phyloP scores from a whole-genome alignment of 1,140 invertebrate species.

The Drosophila sproati region DNA sequence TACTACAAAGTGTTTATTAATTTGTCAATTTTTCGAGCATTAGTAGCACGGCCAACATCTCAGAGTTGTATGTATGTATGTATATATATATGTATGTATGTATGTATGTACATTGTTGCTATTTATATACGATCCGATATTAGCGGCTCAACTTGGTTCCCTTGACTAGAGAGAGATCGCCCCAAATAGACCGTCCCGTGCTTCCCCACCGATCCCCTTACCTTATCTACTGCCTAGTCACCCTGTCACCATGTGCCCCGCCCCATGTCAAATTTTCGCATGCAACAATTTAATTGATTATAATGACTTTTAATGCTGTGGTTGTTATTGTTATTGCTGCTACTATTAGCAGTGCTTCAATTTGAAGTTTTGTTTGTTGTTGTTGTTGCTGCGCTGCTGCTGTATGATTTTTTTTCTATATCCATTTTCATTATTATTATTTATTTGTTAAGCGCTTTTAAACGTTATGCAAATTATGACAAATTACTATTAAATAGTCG shows the following conservation, averaged over 20 bases:
- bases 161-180: slow-evolving; percentile 46
- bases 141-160: slow-evolving; percentile 33
- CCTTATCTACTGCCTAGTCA: not conserved
- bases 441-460: slow-evolving; percentile 68
- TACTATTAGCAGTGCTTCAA: slow-evolving; percentile 6
- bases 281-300: slow-evolving; percentile 77
- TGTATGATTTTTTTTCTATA: too few relatives aligned
- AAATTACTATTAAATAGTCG: slow-evolving; percentile 77
- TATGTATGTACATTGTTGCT: not conserved
- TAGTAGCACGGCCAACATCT: too few relatives aligned
- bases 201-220: not conserved
- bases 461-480: slow-evolving; percentile 79
- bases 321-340: slow-evolving; percentile 18
- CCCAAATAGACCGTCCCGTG: not conserved
- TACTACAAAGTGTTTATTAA: slow-evolving; percentile 15
- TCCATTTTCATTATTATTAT: slow-evolving; percentile 40
- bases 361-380: slow-evolving; percentile 17
- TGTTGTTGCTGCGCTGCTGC: slow-evolving; percentile 5
- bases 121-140: not conserved
- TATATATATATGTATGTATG: not conserved
- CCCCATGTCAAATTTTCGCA: slow-evolving; percentile 34
- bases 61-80: too few relatives aligned
- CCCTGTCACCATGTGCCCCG: not conserved
- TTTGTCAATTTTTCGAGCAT: slow-evolving; percentile 6
- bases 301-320: slow-evolving; percentile 31